Base-by-base conservation (phyloP, 2,888 invertebrate genomes). In the Drosophila paranaensis region DNA sequence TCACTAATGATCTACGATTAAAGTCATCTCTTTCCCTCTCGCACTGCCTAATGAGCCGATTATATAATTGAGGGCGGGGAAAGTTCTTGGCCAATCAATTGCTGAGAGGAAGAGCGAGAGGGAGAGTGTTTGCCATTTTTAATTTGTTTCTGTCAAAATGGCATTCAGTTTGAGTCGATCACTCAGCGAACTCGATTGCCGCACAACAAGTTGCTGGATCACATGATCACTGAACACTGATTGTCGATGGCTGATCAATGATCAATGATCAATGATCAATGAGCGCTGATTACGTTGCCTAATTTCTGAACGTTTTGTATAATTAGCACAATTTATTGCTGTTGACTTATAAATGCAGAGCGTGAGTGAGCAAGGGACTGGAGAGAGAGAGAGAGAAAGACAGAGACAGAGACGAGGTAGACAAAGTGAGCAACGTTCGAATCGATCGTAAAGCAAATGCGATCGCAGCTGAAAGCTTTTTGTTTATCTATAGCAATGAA, bases 1-100 rank as follows among this genome's bases (percentile, higher is more conserved):
- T 79, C 79, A 73, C 79, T 72, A 54, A 65, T 73, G 62, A 76
- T 65, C 64, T 60, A 67, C 71, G 60, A 16, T 35, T 46, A 30
- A 8, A 33, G 68, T 30, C 68, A 50, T 67, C 42, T 43, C 51
- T 46, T 54, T 54, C 42, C 54, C 27, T 35, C 27, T 35, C 39
- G 6, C 53, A 6, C n/a, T 3, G 11, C 45, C 20, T 45, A 14
- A 35, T 50, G 30, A 66, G 50, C 3, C 2, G 50, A 50, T 50
- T 35, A 50, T 48, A 16, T 10, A 46, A 66, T 25, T 27, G 27
- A 10, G 5, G 37, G 14, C 27, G 51, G 53, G 51, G 53, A 67
- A 54, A 66, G 66, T 67, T 66, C 69, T 6, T 3, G 40, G 37
- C 43, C 65, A 65, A 60, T 42, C 16, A 30, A 42, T 16, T 35